phyloP scores from a whole-genome alignment of 2,113 vertebrate genomes.

The Cyprinodon variegatus region DNA sequence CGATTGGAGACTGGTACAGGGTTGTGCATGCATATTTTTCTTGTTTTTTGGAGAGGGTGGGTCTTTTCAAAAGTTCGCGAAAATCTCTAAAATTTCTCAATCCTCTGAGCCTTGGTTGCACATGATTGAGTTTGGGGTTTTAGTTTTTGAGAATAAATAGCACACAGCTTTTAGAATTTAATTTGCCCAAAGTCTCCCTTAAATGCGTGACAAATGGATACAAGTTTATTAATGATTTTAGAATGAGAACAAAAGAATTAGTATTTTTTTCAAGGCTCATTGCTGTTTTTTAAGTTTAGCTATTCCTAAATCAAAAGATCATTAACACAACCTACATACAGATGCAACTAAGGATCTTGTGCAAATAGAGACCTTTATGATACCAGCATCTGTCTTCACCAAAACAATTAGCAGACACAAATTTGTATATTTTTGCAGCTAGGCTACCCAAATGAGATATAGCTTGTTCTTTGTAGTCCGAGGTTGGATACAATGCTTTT shows the following conservation, averaged over 20 bases:
- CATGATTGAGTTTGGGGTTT: too few relatives aligned
- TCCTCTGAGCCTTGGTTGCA: too few relatives aligned
- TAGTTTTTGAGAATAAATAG: too few relatives aligned
- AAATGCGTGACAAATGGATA: too few relatives aligned
- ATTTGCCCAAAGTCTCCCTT: too few relatives aligned
- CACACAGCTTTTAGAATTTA: too few relatives aligned
- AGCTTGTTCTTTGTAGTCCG: constrained; percentile 20
- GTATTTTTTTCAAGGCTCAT: neutral
- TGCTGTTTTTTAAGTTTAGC: too few relatives aligned
- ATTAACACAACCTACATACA: neutral
- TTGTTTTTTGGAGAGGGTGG: too few relatives aligned
- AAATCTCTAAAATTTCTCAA: too few relatives aligned
- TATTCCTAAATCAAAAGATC: neutral
- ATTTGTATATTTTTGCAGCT: neutral
- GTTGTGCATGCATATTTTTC: too few relatives aligned
- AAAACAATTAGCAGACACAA: neutral
- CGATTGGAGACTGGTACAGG: too few relatives aligned
- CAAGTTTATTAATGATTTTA: neutral
- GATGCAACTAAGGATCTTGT: neutral
- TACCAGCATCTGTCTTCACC: neutral
- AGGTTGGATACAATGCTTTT: constrained; percentile 40
- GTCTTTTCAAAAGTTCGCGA: too few relatives aligned
- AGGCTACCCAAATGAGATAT: constrained; percentile 1
- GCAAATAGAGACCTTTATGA: neutral
- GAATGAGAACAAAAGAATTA: neutral